Evolutionary conservation across 2,888 invertebrate genomes (phyloP).

Genomic region (Perizoma flavofasciatum): DNA sequence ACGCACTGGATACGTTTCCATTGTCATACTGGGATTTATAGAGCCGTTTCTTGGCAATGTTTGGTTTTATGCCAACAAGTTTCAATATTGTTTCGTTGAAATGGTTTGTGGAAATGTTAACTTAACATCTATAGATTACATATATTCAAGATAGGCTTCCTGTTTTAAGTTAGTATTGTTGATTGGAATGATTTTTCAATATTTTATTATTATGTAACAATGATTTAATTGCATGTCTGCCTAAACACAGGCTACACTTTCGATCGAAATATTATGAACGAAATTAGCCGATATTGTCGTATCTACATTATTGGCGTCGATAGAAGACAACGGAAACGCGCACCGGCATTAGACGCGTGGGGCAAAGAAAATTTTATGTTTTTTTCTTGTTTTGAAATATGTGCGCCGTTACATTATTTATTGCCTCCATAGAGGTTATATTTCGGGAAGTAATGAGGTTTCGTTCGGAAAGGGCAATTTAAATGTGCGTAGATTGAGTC

Average conservation of each 20-base stretch:
- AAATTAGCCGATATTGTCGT: slow-evolving; percentile 1
- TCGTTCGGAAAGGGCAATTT: slow-evolving; percentile 82
- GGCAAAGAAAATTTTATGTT: slow-evolving; percentile 79
- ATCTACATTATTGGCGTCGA: slow-evolving; percentile 17
- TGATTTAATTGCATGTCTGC: too few species aligned
- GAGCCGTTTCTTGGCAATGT: slow-evolving; percentile 26
- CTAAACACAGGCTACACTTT: too few species aligned
- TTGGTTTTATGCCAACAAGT: slow-evolving; percentile 36
- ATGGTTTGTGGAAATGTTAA: slow-evolving; percentile 18
- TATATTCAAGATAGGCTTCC: too few species aligned
- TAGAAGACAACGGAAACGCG: slow-evolving; percentile 57
- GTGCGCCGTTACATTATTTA: slow-evolving; percentile 82
- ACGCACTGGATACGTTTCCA: slow-evolving; percentile 63
- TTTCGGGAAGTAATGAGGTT: slow-evolving; percentile 83
- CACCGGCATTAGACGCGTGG: slow-evolving; percentile 74
- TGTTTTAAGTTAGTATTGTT: too few species aligned
- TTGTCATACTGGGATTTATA: slow-evolving; percentile 42
- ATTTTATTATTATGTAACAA: too few species aligned
- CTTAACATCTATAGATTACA: too few species aligned
- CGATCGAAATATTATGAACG: too few species aligned
- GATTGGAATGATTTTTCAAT: too few species aligned
- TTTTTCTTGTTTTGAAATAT: slow-evolving; percentile 83
- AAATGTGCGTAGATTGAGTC: slow-evolving; percentile 82
- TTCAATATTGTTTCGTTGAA: slow-evolving; percentile 37
- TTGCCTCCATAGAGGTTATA: slow-evolving; percentile 82